Percentiles rank a stretch among this genome's conserved stretches.
phyloP scores from a whole-genome alignment of 2,888 invertebrate genomes.

The Tipula vernalis region DNA sequence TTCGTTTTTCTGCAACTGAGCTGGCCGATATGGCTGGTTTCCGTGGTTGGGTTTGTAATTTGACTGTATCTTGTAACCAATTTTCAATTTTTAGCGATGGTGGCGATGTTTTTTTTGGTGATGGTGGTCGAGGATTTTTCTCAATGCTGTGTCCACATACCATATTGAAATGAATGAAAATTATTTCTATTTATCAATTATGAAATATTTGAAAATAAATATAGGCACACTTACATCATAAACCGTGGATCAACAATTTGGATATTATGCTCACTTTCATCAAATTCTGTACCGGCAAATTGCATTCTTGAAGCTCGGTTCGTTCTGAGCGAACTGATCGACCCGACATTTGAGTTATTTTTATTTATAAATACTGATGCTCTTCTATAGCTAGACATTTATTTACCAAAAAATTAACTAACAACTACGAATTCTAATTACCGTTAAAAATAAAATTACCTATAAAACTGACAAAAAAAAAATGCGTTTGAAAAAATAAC shows the following conservation, averaged over 20 bases:
- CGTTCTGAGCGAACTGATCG: not conserved
- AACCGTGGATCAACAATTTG: not conserved
- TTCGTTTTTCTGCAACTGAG: not conserved
- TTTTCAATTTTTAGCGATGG: not conserved
- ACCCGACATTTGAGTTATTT: not conserved
- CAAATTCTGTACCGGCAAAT: not conserved
- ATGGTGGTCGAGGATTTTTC: not conserved
- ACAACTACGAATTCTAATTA: not conserved
- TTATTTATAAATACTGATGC: not conserved
- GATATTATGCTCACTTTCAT: not conserved
- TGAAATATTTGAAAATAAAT: not conserved
- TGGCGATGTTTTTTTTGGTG: not conserved
- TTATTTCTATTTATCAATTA: too few species aligned
- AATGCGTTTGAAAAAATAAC: not conserved
- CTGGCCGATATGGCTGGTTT: not conserved
- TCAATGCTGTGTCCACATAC: not conserved
- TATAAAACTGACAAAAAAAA: not conserved
- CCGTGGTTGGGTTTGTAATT: not conserved
- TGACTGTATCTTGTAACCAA: not conserved
- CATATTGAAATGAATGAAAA: too few species aligned
- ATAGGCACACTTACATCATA: not conserved
- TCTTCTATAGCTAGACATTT: not conserved
- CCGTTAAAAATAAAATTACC: not conserved
- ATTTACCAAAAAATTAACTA: not conserved
- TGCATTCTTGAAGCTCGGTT: not conserved